Evolutionary conservation across 1,140 invertebrate genomes (phyloP).

Genomic region (Harpegnathos saltator): DNA sequence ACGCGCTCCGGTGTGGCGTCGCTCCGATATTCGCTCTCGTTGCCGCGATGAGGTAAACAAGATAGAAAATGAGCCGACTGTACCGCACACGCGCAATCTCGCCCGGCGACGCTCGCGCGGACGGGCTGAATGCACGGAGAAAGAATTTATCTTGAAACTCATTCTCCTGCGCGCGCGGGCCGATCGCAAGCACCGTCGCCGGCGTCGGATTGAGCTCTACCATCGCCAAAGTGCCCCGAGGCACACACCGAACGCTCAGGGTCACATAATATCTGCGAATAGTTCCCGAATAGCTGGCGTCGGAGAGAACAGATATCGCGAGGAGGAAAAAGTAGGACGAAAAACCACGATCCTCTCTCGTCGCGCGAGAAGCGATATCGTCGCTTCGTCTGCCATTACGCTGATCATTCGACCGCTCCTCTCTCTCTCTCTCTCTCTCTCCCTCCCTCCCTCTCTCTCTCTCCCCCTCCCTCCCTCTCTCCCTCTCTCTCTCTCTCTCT

Average conservation of each 20-base stretch:
- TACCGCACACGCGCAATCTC: slow-evolving; percentile 36
- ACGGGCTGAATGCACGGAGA: slow-evolving; percentile 57
- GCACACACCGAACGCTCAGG: slow-evolving; percentile 21
- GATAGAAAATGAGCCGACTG: slow-evolving; percentile 52
- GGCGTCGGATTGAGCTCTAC: slow-evolving; percentile 46
- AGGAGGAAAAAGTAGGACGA: background rate
- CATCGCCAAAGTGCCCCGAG: slow-evolving; percentile 40
- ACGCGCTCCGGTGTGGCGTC: too few species aligned
- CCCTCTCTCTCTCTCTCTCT: too few species aligned
- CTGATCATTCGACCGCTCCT: too few species aligned
- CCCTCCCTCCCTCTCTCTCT: too few species aligned
- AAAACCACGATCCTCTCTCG: background rate
- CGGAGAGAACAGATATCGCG: background rate
- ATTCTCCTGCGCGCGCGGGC: too few species aligned
- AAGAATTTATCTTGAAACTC: slow-evolving; percentile 58
- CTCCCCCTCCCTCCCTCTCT: too few species aligned
- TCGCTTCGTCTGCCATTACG: too few species aligned
- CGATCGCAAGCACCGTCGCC: too few species aligned
- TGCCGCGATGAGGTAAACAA: slow-evolving; percentile 51
- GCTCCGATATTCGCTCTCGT: slow-evolving; percentile 54
- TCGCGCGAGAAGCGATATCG: too few species aligned
- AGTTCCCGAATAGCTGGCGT: background rate
- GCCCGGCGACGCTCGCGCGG: too few species aligned
- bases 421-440: too few species aligned
- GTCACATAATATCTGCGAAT: slow-evolving; percentile 35